phyloP scores from a whole-genome alignment of 2,797 vertebrate genomes.

The Ctenochaetus hawaiiensis region DNA sequence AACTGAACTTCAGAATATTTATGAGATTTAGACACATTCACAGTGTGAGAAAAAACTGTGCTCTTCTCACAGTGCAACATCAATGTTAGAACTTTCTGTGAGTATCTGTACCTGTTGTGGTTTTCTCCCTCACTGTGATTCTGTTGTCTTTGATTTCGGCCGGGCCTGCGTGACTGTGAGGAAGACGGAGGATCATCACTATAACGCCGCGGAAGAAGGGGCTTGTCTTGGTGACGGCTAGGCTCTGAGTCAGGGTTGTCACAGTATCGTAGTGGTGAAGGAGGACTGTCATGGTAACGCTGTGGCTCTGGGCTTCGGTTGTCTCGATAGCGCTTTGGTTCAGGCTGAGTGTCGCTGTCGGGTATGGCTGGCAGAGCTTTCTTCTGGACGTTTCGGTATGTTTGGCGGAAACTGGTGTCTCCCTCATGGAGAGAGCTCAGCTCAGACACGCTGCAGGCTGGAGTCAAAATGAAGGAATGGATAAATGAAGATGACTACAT shows the following conservation, averaged over 20 bases:
- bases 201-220: constrained; percentile 62
- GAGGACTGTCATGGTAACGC: constrained; percentile 39
- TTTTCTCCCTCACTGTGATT: constrained; percentile 66
- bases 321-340: constrained; percentile 71
- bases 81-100: background rate
- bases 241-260: constrained; percentile 48
- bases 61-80: too few species aligned
- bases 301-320: constrained; percentile 65
- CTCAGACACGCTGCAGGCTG: constrained; percentile 92
- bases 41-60: background rate
- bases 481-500: background rate
- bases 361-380: constrained; percentile 91
- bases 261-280: constrained; percentile 57
- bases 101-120: constrained; percentile 57
- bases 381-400: constrained; percentile 89
- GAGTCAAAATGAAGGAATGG: constrained; percentile 2
- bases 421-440: constrained; percentile 95
- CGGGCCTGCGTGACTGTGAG: constrained; percentile 53
- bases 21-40: background rate
- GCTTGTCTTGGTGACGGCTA: constrained; percentile 44
- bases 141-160: constrained; percentile 53
- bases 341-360: constrained; percentile 85
- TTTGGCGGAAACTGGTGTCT: constrained; percentile 88
- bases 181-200: constrained; percentile 74
- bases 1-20: background rate